Base-by-base conservation (phyloP, 1,140 invertebrate species). In the Drosophila rufa region DNA sequence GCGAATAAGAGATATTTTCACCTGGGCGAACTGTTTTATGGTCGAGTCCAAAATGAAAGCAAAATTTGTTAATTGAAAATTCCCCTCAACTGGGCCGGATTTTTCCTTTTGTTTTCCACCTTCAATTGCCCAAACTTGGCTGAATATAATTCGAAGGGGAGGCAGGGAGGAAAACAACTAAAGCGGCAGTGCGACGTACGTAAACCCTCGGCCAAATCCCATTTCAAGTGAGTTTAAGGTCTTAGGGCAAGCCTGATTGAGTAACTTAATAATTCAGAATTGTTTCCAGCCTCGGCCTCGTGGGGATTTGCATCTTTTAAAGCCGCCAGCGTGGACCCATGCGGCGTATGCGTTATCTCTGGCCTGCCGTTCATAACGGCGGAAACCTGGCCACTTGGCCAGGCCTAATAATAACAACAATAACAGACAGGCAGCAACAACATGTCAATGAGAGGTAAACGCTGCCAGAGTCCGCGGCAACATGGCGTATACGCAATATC, bases 401-500 rank as follows among this genome's bases (percentile, higher is more conserved):
- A 74, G 65, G 56, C 47, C 57, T 55, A 78, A 69, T 78, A 60
- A 77, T 25, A 60, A 50, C 62, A 61, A 62, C 30, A 69, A 42
- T 36, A 58, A 56, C 43, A 47, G 19, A 40, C 12, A 25, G 14
- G 36, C 19, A 40, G 46, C 38, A 69, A 50, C 9, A 43, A 27
- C 38, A 67, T 55, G 47, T 65, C 48, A 50, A 69, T 48, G 36
- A 42, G 55, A 40, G 25, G 65, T 25, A 19, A 69, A 60, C 6
- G 30, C 45, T 70, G 46, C 51, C 64, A 67, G 25, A 64, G 19
- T 40, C 46, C 59, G 40, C 0, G 56, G 45, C 77, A 74, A 87
- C 78, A 75, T 87, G 77, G 76, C 81, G 81, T 84, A 84, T 84
- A 83, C 80, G 84, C 67, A 81, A 70, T 43, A 67, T 60, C 14